Evolutionary conservation across 53 echinoderm and acorn worm genomes (phyloP).

Genomic region (Holothuria leucospilota): DNA sequence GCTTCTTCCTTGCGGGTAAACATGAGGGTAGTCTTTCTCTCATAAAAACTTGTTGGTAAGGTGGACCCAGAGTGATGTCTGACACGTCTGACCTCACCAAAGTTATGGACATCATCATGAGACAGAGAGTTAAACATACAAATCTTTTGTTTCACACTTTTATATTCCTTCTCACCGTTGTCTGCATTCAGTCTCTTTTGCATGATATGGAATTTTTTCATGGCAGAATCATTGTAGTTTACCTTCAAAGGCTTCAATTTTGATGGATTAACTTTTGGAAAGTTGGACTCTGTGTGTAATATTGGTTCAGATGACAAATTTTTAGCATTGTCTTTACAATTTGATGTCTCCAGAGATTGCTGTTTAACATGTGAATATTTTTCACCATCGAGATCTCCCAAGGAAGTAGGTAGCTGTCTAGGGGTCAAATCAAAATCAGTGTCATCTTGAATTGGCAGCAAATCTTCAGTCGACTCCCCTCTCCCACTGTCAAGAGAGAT

Average conservation of each 20-base stretch:
- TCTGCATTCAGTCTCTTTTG: conserved; percentile 22
- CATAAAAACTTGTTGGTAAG: not conserved
- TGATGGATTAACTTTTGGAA: conserved; percentile 34
- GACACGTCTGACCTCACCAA: not conserved
- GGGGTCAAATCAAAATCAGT: not conserved
- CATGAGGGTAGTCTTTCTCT: too few species aligned
- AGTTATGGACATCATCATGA: not conserved
- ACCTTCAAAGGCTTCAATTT: conserved; percentile 21
- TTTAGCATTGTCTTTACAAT: not conserved
- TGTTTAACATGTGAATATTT: not conserved
- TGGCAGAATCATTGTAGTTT: conserved; percentile 16
- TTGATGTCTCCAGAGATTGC: not conserved
- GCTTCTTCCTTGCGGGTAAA: not conserved
- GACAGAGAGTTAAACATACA: conserved; percentile 25
- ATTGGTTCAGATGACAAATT: not conserved
- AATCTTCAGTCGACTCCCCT: conserved; percentile 84
- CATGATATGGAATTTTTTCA: conserved; percentile 39
- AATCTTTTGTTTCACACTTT: conserved; percentile 36
- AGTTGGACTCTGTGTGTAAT: not conserved
- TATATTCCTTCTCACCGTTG: conserved; percentile 2
- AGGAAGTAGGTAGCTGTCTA: too few species aligned
- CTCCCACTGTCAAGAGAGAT: conserved; percentile 92
- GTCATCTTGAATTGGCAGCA: not conserved
- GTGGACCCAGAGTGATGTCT: conserved; percentile 24
- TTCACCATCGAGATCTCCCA: too few species aligned